Evolutionary conservation across 2,113 vertebrate genomes (phyloP), one percentile per base, ranked within the genome.

Genomic region (Gobio gobio): DNA sequence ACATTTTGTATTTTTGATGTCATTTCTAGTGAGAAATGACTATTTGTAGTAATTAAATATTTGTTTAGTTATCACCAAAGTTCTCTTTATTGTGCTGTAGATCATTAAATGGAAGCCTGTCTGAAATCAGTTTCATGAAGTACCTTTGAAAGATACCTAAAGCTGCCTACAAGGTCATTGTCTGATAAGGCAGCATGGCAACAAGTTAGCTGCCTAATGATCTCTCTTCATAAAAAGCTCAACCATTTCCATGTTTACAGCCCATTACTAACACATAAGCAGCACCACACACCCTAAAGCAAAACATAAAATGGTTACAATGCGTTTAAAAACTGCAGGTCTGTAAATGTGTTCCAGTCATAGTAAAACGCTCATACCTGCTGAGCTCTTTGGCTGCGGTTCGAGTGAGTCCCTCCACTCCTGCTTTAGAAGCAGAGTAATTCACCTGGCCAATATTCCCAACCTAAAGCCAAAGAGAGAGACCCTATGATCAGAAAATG

Each of bases 391-490:
- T 96, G 63, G 97, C 96, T 0, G 91, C 94, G 0, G 87, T 94
- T 87, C 92, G 95, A 14, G 96, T 97, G 12, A 98, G 89, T 47
- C 95, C 96, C 64, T 96, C 92, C 47, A 98, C 96, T 75, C 96
- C 97, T 0, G 96, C 95, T 92, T 98, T 98, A 85, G 97, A 96
- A 2, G 97, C 94, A 0, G 94, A 85, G 18, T 98, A 98, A 84
- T 97, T 97, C 2, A 66, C 90, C 91, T 98, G 96, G 4, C 96
- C 97, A 1, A 97, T 16, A 86, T 97, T 98, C 24, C 97, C 97
- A 90, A 96, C 96, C 97, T 98, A 83, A 70, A 86, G 24, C 1
- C 61, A 58, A 33, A 13, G 36, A 83, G 14, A 80, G 13, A 85
- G 9, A 63, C 1, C 20, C 3, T 43, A 20, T 68, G 10, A 3